phyloP scores from a whole-genome alignment of 2,888 invertebrate species.

The Tenthredo livida region DNA sequence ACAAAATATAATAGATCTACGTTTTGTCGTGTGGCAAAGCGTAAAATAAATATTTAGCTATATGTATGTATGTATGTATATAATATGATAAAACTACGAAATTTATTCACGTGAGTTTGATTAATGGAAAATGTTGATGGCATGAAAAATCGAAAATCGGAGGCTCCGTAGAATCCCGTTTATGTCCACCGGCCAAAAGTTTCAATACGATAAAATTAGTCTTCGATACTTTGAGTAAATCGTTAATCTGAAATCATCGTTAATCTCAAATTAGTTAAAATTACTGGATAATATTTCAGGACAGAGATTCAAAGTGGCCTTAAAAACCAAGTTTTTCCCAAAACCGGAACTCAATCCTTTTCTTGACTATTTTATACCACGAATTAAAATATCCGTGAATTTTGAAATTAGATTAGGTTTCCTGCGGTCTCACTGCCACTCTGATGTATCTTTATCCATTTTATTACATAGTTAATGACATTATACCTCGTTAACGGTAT shows the following conservation, averaged over 20 bases:
- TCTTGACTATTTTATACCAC: not conserved
- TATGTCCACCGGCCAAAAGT: conserved; percentile 94
- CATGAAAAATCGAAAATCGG: conserved; percentile 95
- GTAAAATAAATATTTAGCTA: conserved; percentile 36
- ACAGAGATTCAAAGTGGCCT: not conserved
- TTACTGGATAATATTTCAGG: not conserved
- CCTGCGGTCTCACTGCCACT: not conserved
- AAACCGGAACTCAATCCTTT: not conserved
- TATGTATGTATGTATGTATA: conserved; percentile 26
- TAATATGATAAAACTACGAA: not conserved
- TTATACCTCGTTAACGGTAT: conserved; percentile 74
- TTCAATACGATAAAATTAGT: conserved; percentile 98
- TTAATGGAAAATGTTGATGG: conserved; percentile 94
- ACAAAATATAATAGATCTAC: conserved; percentile 53
- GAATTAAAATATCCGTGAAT: not conserved
- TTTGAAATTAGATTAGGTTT: not conserved
- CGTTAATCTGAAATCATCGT: conserved; percentile 83
- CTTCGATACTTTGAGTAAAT: conserved; percentile 94
- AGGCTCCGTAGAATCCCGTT: conserved; percentile 90
- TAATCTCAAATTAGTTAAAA: conserved; percentile 52
- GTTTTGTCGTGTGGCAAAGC: not conserved
- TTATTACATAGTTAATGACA: not conserved
- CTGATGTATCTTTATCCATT: conserved; percentile 33
- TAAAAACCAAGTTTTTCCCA: not conserved
- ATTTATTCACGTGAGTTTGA: conserved; percentile 81